These are phyloP conservation scores for Erebia aethiops DNA, from an alignment of 2,888 invertebrate genomes.

Conservation along the genomic window DNA sequence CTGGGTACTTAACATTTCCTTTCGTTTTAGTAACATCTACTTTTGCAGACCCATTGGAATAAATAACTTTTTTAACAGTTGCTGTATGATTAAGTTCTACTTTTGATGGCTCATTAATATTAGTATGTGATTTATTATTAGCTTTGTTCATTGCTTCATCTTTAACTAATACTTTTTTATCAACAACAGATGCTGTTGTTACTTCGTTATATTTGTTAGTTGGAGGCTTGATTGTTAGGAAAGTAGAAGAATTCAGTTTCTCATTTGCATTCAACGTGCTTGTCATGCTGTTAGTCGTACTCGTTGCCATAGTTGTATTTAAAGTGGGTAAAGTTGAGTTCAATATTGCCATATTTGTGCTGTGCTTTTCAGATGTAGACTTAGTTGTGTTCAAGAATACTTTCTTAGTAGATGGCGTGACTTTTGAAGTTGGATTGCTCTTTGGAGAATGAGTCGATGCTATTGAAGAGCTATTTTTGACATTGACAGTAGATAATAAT, in stretches of 20 bases:
- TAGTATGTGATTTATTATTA: slow-evolving; percentile 14
- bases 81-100: slow-evolving; percentile 5
- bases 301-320: slow-evolving; percentile 43
- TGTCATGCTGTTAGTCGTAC: slow-evolving; percentile 75
- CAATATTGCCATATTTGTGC: slow-evolving; percentile 36
- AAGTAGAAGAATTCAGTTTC: slow-evolving; percentile 59
- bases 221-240: slow-evolving; percentile 60
- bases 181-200: slow-evolving; percentile 43
- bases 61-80: not conserved
- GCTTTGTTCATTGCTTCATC: slow-evolving; percentile 29
- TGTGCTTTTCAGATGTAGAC: slow-evolving; percentile 25
- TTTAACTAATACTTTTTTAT: slow-evolving; percentile 36
- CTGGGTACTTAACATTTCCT: slow-evolving; percentile 38
- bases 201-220: slow-evolving; percentile 46
- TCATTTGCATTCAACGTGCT: slow-evolving; percentile 54
- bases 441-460: slow-evolving; percentile 29
- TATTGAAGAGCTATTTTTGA: slow-evolving; percentile 34
- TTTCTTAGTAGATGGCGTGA: slow-evolving; percentile 32
- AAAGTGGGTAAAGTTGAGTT: slow-evolving; percentile 28
- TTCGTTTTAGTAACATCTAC: slow-evolving; percentile 32
- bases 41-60: not conserved
- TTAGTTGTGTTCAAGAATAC: slow-evolving; percentile 26
- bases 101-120: slow-evolving; percentile 26
- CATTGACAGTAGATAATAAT: slow-evolving; percentile 37
- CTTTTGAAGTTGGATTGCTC: slow-evolving; percentile 26